Percentiles rank a stretch among this genome's conserved stretches.
These are phyloP conservation scores for Drosophila yooni DNA, from an alignment of 2,888 invertebrate species.

Conservation along the genomic window DNA sequence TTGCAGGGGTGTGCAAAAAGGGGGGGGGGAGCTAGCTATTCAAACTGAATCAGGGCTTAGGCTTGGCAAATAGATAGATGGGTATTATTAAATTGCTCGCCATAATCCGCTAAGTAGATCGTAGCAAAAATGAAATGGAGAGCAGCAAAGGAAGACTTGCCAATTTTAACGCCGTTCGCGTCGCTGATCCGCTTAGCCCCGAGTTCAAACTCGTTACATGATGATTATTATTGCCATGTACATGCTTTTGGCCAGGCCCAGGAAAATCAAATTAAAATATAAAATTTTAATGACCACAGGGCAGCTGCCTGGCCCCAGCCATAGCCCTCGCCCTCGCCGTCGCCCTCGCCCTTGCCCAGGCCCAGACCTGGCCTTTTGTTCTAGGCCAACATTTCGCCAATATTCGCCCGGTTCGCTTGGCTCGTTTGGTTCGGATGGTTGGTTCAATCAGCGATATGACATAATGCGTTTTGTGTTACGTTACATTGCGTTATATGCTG, in stretches of 20 bases:
- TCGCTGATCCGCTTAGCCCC: slow-evolving; percentile 64
- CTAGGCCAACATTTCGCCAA: slow-evolving; percentile 65
- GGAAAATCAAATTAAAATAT: slow-evolving; percentile 81
- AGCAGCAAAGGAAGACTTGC: slow-evolving; percentile 36
- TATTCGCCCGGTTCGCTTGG: slow-evolving; percentile 42
- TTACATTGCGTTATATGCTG: slow-evolving; percentile 63
- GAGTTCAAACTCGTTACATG: slow-evolving; percentile 69
- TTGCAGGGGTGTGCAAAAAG: neutral
- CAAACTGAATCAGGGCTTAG: slow-evolving; percentile 67
- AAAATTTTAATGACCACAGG: slow-evolving; percentile 75
- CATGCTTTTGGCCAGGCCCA: slow-evolving; percentile 45
- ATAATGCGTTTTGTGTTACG: slow-evolving; percentile 77
- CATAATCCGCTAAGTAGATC: slow-evolving; percentile 69
- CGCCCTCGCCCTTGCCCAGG: slow-evolving; percentile 4
- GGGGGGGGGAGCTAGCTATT: slow-evolving; percentile 20
- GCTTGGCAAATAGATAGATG: slow-evolving; percentile 47
- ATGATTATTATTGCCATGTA: slow-evolving; percentile 61
- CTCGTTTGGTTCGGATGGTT: slow-evolving; percentile 55
- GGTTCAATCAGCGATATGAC: slow-evolving; percentile 79
- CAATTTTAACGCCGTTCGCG: slow-evolving; percentile 52
- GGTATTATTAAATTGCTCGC: slow-evolving; percentile 62
- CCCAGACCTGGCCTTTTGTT: slow-evolving; percentile 60
- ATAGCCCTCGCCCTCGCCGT: neutral
- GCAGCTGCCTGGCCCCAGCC: slow-evolving; percentile 14
- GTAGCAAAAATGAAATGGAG: neutral